Evolutionary conservation across 2,888 invertebrate genomes (phyloP).

Genomic region (Pseudococcus viburni): DNA sequence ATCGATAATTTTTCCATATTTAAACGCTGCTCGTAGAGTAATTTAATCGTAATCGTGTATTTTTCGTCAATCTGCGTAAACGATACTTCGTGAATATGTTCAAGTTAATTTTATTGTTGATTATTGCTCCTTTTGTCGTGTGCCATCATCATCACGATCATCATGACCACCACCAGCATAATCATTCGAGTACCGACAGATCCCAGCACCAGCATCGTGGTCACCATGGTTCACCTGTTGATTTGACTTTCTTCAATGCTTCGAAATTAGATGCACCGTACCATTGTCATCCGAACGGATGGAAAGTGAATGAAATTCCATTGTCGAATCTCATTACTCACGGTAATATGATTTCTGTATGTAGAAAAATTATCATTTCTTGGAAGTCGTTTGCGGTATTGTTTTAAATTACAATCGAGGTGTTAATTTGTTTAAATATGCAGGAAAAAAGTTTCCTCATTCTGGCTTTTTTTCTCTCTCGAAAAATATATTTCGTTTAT

Average conservation of each 20-base stretch:
- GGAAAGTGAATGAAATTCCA: conserved; percentile 75
- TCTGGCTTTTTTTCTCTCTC: background rate
- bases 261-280: conserved; percentile 79
- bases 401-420: background rate
- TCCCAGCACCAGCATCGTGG: background rate
- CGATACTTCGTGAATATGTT: background rate
- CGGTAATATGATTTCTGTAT: conserved; percentile 63
- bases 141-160: conserved; percentile 46
- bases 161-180: background rate
- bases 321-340: conserved; percentile 67
- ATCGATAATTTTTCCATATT: conserved; percentile 35
- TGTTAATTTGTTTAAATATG: background rate
- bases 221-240: conserved; percentile 50
- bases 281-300: conserved; percentile 74
- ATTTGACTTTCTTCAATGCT: conserved; percentile 71
- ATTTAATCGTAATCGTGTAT: conserved; percentile 6
- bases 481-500: background rate
- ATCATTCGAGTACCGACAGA: background rate
- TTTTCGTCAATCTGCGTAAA: background rate
- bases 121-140: conserved; percentile 7
- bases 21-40: background rate
- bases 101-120: background rate
- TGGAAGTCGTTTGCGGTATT: conserved; percentile 15
- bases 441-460: background rate
- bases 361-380: conserved; percentile 10